A percentile compares a stretch with the other conserved stretches of the same genome.
These are phyloP conservation scores for Furnarius figulus DNA, from an alignment of 2,113 vertebrate genomes.

Conservation along the genomic window DNA sequence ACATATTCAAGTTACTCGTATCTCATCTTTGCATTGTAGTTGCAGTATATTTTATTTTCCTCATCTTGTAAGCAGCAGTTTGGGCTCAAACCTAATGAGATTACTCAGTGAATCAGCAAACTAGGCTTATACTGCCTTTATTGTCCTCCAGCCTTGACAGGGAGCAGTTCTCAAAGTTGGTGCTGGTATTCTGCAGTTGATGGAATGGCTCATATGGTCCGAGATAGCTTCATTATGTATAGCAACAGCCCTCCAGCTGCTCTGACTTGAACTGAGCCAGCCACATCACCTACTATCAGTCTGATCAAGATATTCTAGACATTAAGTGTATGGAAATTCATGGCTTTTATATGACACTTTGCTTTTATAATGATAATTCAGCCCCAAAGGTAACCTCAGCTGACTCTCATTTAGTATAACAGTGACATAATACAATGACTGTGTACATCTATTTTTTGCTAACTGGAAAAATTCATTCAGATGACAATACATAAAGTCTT, in stretches of 20 bases:
- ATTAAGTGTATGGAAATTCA: neutral
- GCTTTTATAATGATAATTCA: conserved; percentile 12
- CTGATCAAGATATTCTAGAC: neutral
- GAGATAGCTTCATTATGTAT: neutral
- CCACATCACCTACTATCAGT: neutral
- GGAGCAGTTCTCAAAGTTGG: neutral
- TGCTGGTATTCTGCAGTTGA: neutral
- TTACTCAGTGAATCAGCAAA: neutral
- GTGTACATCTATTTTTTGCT: neutral
- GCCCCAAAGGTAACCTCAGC: neutral
- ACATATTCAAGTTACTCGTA: neutral
- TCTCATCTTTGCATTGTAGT: neutral
- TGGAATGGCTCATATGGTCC: neutral
- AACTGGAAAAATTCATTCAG: neutral
- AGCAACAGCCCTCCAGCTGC: neutral
- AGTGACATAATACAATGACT: neutral
- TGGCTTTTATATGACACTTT: neutral
- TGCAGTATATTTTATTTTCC: neutral
- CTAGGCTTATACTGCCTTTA: neutral
- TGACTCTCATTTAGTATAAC: neutral
- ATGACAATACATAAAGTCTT: neutral
- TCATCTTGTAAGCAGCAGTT: neutral
- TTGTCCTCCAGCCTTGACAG: neutral
- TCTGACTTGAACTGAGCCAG: neutral
- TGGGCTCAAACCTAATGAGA: neutral